Percentiles rank a stretch among this genome's conserved stretches.
These are phyloP conservation scores for Euplexia lucipara DNA, from an alignment of 2,888 invertebrate genomes.

Conservation along the genomic window DNA sequence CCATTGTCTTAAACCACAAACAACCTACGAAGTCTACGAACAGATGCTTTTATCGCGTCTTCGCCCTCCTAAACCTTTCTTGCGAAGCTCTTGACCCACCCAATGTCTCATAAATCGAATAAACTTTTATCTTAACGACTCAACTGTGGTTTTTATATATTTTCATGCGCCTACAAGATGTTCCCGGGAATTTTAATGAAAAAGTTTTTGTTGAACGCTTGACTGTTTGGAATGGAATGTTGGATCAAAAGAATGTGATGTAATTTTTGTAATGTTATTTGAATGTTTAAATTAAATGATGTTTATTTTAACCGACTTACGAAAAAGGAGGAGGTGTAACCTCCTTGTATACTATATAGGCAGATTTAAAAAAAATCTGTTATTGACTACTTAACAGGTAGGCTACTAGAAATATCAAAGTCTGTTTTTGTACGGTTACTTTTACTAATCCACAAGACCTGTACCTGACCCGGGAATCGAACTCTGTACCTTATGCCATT, in stretches of 20 bases:
- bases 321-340: no score
- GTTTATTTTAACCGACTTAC: no score
- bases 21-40: conserved; percentile 18
- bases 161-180: conserved; percentile 45
- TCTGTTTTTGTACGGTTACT: no score
- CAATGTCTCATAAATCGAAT: conserved; percentile 60
- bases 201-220: conserved; percentile 45
- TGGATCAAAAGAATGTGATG: conserved; percentile 17
- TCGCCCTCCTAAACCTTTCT: conserved; percentile 49
- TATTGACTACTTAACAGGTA: no score
- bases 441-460: no score
- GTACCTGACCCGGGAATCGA: no score
- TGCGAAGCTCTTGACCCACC: conserved; percentile 47
- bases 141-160: conserved; percentile 59
- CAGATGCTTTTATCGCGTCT: conserved; percentile 57
- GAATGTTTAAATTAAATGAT: background rate
- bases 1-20: conserved; percentile 22
- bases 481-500: no score
- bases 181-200: conserved; percentile 55
- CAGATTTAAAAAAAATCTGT: no score
- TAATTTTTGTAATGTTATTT: conserved; percentile 16
- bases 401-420: no score
- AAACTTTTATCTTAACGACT: conserved; percentile 63
- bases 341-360: no score
- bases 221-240: conserved; percentile 19